phyloP scores from a whole-genome alignment of 2,888 invertebrate species.

The Lomographa bimaculata region DNA sequence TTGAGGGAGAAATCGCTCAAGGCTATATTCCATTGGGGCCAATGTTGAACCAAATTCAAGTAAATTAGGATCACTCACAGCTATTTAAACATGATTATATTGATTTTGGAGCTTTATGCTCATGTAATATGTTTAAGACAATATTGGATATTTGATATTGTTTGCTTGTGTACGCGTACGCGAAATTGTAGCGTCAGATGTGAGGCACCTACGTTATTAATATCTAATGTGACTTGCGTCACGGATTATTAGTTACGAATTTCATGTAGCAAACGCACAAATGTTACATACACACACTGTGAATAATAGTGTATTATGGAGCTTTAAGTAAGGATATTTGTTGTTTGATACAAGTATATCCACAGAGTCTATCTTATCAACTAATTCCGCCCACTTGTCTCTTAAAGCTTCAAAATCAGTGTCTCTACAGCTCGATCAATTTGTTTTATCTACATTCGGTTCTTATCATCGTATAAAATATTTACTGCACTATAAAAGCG shows the following conservation, averaged over 20 bases:
- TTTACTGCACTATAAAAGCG: conserved; percentile 79
- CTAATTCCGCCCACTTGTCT: conserved; percentile 69
- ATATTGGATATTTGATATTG: conserved; percentile 52
- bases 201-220: conserved; percentile 24
- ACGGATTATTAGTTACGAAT: conserved; percentile 17
- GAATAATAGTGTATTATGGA: no score
- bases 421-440: conserved; percentile 69
- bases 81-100: conserved; percentile 61
- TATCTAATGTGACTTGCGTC: conserved; percentile 23
- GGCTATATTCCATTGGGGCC: conserved; percentile 43
- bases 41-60: conserved; percentile 48
- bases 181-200: conserved; percentile 17
- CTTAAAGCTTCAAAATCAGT: conserved; percentile 64
- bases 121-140: conserved; percentile 49
- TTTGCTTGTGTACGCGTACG: conserved; percentile 37
- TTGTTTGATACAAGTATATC: no score
- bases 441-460: conserved; percentile 71
- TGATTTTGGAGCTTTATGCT: conserved; percentile 54
- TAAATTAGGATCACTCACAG: conserved; percentile 49
- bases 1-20: conserved; percentile 42
- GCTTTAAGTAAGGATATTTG: no score
- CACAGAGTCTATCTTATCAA: conserved; percentile 73
- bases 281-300: no score
- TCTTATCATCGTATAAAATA: conserved; percentile 77
- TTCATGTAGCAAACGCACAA: conserved; percentile 3